Evolutionary conservation across 92 coral and sea anemone genomes (phyloP).

Genomic region (Actinernus sp.): DNA sequence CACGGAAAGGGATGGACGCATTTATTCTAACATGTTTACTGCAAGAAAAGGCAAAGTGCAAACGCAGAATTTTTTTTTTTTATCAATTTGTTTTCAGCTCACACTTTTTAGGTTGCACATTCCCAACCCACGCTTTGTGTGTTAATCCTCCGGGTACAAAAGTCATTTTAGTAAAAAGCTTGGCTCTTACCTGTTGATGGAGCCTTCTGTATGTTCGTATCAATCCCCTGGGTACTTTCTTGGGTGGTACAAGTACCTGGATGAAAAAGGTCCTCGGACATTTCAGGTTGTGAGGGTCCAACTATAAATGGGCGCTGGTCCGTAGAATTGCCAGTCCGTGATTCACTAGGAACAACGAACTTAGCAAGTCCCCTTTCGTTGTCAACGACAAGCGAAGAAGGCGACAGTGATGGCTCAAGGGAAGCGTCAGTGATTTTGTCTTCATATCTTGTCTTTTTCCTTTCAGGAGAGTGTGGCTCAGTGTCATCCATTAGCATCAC

Average conservation of each 20-base stretch:
- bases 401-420: conserved; percentile 54
- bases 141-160: too few relatives aligned
- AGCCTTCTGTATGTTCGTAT: not conserved
- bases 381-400: conserved; percentile 65
- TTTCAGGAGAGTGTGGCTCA: not conserved
- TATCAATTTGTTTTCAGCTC: too few relatives aligned
- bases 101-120: too few relatives aligned
- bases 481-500: too few relatives aligned
- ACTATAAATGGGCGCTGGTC: not conserved
- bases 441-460: not conserved
- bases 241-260: conserved; percentile 35
- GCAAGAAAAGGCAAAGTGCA: too few relatives aligned
- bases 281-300: conserved; percentile 70
- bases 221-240: conserved; percentile 1
- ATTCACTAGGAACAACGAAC: not conserved
- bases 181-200: not conserved
- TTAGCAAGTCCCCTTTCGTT: conserved; percentile 19
- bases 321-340: not conserved
- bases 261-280: conserved; percentile 79
- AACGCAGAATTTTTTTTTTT: too few relatives aligned
- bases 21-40: too few relatives aligned
- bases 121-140: too few relatives aligned
- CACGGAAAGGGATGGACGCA: too few relatives aligned
- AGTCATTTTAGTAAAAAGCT: too few relatives aligned
- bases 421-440: not conserved